Evolutionary conservation across 2,113 vertebrate species (phyloP).

Genomic region (Melanerpes formicivorus): DNA sequence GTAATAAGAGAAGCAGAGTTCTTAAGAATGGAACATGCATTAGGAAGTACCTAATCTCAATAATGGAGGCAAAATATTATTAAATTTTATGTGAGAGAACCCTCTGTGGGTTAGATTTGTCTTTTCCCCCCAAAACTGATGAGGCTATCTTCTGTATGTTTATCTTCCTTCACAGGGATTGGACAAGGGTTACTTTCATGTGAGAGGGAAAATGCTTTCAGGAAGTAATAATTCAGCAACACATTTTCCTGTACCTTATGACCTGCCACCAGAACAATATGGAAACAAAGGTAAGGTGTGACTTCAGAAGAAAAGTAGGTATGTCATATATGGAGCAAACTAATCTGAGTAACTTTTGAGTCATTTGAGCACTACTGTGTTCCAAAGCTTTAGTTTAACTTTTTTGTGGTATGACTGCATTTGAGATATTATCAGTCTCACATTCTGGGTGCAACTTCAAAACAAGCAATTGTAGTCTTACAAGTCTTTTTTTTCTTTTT

Average conservation of each 20-base stretch:
- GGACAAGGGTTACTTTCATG: slow-evolving; percentile 76
- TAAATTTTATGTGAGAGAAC: not conserved
- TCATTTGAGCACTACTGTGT: not conserved
- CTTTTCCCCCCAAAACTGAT: not conserved
- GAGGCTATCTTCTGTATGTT: not conserved
- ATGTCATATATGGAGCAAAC: not conserved
- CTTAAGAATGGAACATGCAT: not conserved
- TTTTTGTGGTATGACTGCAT: not conserved
- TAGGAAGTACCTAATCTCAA: not conserved
- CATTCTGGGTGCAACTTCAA: not conserved
- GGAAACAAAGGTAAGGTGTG: slow-evolving; percentile 85
- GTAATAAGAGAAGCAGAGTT: not conserved
- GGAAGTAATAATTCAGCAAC: slow-evolving; percentile 61
- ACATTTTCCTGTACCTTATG: slow-evolving; percentile 91
- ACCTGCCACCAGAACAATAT: slow-evolving; percentile 90
- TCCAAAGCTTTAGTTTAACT: not conserved
- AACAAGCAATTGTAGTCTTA: not conserved
- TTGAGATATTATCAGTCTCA: not conserved
- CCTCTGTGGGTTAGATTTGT: not conserved
- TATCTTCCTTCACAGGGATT: slow-evolving; percentile 58
- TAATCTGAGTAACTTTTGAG: not conserved
- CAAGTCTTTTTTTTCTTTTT: not conserved
- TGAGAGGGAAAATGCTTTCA: slow-evolving; percentile 78
- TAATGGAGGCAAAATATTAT: not conserved
- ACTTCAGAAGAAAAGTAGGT: not conserved